Conservation (phyloP, 2,113 vertebrate genomes). For the Stegostoma tigrinum region DNA sequence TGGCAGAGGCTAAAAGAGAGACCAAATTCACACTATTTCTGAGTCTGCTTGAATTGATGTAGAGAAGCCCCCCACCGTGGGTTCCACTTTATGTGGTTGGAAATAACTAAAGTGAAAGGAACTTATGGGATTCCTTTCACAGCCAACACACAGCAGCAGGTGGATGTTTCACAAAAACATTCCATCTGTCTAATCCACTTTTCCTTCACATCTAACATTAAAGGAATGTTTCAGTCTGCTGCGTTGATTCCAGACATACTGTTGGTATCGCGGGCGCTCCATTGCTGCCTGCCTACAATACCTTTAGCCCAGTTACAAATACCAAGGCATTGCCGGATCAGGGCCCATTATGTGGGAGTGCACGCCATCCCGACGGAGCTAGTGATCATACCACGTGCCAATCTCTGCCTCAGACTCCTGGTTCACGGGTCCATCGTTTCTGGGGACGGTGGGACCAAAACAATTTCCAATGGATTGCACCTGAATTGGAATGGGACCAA, state of each 20-base stretch:
- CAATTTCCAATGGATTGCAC: too few relatives aligned
- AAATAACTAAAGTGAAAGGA: background rate
- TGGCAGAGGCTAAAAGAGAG: background rate
- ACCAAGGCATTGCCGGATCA: background rate
- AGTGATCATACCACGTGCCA: too few relatives aligned
- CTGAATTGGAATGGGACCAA: too few relatives aligned
- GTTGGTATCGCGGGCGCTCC: too few relatives aligned
- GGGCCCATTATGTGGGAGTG: background rate
- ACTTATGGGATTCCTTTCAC: background rate
- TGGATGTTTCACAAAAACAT: constrained; percentile 15
- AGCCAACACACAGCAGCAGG: background rate
- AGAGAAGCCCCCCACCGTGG: background rate
- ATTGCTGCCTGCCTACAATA: background rate
- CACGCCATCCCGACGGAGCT: background rate
- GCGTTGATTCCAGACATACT: background rate
- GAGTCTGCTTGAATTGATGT: background rate
- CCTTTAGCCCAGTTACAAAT: background rate
- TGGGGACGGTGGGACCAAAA: too few relatives aligned
- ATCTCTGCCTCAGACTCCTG: too few relatives aligned
- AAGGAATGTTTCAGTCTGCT: background rate
- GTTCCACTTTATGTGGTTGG: background rate
- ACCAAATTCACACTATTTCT: background rate
- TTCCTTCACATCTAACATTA: constrained; percentile 4
- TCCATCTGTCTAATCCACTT: constrained; percentile 8
- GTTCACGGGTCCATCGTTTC: too few relatives aligned